phyloP scores from a whole-genome alignment of 2,888 invertebrate species.

The Polylopha cassiicola region DNA sequence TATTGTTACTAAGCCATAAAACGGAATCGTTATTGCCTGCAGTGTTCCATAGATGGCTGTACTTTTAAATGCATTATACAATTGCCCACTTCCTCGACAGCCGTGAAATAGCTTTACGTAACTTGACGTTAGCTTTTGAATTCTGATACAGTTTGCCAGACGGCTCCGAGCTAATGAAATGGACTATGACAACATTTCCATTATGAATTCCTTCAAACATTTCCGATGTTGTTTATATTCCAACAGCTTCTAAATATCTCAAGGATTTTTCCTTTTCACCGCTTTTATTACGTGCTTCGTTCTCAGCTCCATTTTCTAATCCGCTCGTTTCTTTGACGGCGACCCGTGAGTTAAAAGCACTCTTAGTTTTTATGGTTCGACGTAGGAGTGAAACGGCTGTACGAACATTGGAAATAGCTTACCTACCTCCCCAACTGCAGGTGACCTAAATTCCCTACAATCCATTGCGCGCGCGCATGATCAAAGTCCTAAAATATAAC shows the following conservation, averaged over 20 bases:
- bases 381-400: slow-evolving; percentile 26
- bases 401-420: slow-evolving; percentile 61
- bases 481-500: slow-evolving; percentile 32
- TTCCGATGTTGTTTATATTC: no score
- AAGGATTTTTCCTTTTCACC: no score
- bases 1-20: slow-evolving; percentile 38
- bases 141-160: no score
- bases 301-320: slow-evolving; percentile 1
- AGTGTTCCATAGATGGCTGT: slow-evolving; percentile 13
- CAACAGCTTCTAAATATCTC: no score
- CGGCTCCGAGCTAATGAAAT: no score
- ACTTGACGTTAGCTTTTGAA: no score
- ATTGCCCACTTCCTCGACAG: slow-evolving; percentile 8
- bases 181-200: no score
- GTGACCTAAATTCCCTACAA: slow-evolving; percentile 52
- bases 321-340: background rate
- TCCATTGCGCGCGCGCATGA: slow-evolving; percentile 32
- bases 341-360: slow-evolving; percentile 13
- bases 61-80: slow-evolving; percentile 9
- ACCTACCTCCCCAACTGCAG: slow-evolving; percentile 46
- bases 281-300: slow-evolving; percentile 2
- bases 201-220: no score
- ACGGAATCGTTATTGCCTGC: slow-evolving; percentile 33
- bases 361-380: slow-evolving; percentile 12
- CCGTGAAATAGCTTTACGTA: no score